Conservation (phyloP, 2,888 invertebrate genomes). For the Trissolcus japonicus region DNA sequence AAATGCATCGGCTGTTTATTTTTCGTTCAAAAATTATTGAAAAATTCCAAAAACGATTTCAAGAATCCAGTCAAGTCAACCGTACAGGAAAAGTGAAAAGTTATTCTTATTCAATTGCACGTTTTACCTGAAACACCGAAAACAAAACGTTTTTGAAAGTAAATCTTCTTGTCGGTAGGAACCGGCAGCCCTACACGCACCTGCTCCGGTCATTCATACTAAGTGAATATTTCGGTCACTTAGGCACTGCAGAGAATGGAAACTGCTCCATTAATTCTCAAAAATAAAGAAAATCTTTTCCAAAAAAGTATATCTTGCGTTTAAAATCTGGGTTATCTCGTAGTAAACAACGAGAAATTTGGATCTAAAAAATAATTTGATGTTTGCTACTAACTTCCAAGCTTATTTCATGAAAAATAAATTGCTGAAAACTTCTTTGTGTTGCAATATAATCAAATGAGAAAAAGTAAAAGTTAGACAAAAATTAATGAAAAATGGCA, state of each 20-base stretch:
- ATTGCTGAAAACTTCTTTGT: no score
- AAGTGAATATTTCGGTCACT: constrained; percentile 50
- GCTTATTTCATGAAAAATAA: not conserved
- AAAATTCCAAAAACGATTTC: not conserved
- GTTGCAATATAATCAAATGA: no score
- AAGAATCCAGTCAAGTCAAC: not conserved
- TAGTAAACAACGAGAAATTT: not conserved
- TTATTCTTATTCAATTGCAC: not conserved
- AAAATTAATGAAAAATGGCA: no score
- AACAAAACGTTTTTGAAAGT: constrained; percentile 9
- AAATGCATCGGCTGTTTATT: constrained; percentile 1
- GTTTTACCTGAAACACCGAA: not conserved
- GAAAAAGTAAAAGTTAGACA: no score
- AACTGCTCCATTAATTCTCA: constrained; percentile 30
- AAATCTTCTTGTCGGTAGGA: constrained; percentile 8
- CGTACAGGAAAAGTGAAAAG: not conserved
- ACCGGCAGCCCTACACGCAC: constrained; percentile 6
- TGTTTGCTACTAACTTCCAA: not conserved
- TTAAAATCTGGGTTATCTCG: not conserved
- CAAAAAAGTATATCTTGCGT: not conserved
- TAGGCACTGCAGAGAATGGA: constrained; percentile 11
- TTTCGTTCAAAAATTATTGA: not conserved
- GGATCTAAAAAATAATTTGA: not conserved
- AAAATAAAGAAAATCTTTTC: constrained; percentile 21
- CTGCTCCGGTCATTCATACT: constrained; percentile 47